A percentile compares a stretch with the other conserved stretches of the same genome.
phyloP scores from a whole-genome alignment of 1,140 invertebrate species.

The Drosophila parvula region DNA sequence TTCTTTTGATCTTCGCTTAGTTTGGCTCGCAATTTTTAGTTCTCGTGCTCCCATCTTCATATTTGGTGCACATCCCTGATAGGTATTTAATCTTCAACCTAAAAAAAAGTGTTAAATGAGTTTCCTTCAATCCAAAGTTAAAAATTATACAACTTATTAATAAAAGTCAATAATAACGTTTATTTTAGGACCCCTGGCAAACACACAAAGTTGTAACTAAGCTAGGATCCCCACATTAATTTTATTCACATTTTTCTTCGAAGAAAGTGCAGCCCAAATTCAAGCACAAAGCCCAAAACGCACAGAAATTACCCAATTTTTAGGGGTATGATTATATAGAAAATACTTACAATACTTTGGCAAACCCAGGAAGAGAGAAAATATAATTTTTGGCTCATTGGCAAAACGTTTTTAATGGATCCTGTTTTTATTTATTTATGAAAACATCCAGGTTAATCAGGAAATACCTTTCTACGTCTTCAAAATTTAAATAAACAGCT shows the following conservation, averaged over 20 bases:
- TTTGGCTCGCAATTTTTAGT: neutral
- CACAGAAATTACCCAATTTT: conserved; percentile 37
- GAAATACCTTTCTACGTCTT: neutral
- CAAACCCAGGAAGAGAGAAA: neutral
- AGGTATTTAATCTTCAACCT: neutral
- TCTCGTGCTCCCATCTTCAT: neutral
- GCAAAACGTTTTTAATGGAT: neutral
- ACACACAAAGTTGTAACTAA: conserved; percentile 2
- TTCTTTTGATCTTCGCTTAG: neutral
- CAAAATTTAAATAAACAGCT: conserved; percentile 46
- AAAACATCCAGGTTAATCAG: neutral
- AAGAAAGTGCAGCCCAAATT: conserved; percentile 39
- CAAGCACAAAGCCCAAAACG: conserved; percentile 41
- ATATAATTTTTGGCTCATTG: conserved; percentile 23
- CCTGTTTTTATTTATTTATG: neutral
- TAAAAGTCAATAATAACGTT: neutral
- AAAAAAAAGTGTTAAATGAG: neutral
- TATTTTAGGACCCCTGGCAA: neutral
- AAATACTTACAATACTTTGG: conserved; percentile 3
- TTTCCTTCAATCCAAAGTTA: neutral
- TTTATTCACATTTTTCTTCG: conserved; percentile 10
- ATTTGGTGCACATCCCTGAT: neutral
- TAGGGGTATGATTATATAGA: conserved; percentile 2
- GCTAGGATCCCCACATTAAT: neutral
- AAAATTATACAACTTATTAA: neutral